A percentile compares a stretch with the other conserved stretches of the same genome.
phyloP scores from a whole-genome alignment of 2,797 vertebrate genomes.

The Protosalanx chinensis region DNA sequence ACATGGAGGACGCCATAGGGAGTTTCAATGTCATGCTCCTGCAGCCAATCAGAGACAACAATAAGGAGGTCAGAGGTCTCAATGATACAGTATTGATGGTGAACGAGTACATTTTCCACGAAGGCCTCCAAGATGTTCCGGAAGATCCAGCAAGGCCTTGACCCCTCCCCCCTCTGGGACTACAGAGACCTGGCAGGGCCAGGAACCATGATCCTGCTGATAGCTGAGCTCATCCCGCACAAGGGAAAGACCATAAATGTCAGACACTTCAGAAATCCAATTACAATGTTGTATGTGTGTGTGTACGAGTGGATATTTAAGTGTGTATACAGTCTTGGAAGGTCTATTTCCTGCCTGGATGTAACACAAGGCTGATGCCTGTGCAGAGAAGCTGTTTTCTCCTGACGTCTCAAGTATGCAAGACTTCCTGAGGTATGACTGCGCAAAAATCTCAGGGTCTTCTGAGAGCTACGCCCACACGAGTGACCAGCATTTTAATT shows the following conservation, averaged over 20 bases:
- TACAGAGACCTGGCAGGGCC: not conserved
- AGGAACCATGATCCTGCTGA: not conserved
- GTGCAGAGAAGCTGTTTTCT: too few relatives aligned
- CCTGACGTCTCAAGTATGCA: slow-evolving; percentile 34
- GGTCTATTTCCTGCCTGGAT: too few relatives aligned
- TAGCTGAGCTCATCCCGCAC: not conserved
- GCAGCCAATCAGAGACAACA: slow-evolving; percentile 42
- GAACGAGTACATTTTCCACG: not conserved
- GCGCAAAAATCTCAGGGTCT: slow-evolving; percentile 45
- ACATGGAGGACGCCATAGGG: slow-evolving; percentile 90
- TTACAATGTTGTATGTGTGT: not conserved
- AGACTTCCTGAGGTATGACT: slow-evolving; percentile 49
- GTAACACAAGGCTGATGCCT: too few relatives aligned
- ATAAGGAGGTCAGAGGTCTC: not conserved
- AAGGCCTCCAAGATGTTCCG: not conserved
- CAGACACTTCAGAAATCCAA: not conserved
- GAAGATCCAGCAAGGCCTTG: not conserved
- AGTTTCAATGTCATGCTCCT: slow-evolving; percentile 98
- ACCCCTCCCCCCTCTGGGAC: not conserved
- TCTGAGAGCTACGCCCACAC: slow-evolving; percentile 28
- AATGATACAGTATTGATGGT: not conserved
- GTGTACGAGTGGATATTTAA: not conserved
- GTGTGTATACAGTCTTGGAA: not conserved
- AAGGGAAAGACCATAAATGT: not conserved
- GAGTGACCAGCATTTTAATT: slow-evolving; percentile 38